Percentiles rank a stretch among this genome's conserved stretches.
Conservation (phyloP, 2,797 vertebrate genomes). For the Gastrophryne carolinensis region DNA sequence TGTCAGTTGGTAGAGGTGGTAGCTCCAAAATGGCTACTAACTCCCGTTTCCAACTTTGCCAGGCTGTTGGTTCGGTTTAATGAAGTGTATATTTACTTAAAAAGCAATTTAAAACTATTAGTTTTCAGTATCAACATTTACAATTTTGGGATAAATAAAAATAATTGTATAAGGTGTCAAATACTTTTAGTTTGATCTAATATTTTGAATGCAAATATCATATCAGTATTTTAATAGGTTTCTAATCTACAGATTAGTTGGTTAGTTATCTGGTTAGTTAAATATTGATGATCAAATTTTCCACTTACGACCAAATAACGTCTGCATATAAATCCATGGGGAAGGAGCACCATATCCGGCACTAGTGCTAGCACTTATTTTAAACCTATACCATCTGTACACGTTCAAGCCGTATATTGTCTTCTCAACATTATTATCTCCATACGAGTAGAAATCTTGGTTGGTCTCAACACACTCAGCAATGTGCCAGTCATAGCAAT, state of each 20-base stretch:
- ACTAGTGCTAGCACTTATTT: slow-evolving; percentile 84
- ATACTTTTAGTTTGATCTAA: too few species aligned
- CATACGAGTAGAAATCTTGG: slow-evolving; percentile 69
- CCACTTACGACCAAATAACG: slow-evolving; percentile 86
- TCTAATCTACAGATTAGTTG: neutral
- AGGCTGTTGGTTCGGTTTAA: too few species aligned
- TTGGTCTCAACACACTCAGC: slow-evolving; percentile 75
- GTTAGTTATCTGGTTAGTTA: neutral
- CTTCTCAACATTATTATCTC: slow-evolving; percentile 61
- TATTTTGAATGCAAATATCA: too few species aligned
- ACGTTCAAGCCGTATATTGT: slow-evolving; percentile 80
- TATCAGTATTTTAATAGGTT: neutral
- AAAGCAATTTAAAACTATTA: too few species aligned
- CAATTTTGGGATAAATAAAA: too few species aligned
- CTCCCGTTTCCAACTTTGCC: too few species aligned
- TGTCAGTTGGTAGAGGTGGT: too few species aligned
- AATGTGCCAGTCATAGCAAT: slow-evolving; percentile 69
- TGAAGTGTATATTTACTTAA: too few species aligned
- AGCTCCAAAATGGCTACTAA: too few species aligned
- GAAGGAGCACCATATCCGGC: slow-evolving; percentile 84
- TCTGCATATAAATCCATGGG: slow-evolving; percentile 78
- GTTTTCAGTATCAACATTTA: too few species aligned
- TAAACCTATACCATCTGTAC: slow-evolving; percentile 89
- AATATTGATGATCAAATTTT: neutral
- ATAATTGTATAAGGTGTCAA: too few species aligned